A percentile compares a stretch with the other conserved stretches of the same genome.
These are phyloP conservation scores for Cisticola juncidis DNA, from an alignment of 2,113 vertebrate species.

Conservation along the genomic window DNA sequence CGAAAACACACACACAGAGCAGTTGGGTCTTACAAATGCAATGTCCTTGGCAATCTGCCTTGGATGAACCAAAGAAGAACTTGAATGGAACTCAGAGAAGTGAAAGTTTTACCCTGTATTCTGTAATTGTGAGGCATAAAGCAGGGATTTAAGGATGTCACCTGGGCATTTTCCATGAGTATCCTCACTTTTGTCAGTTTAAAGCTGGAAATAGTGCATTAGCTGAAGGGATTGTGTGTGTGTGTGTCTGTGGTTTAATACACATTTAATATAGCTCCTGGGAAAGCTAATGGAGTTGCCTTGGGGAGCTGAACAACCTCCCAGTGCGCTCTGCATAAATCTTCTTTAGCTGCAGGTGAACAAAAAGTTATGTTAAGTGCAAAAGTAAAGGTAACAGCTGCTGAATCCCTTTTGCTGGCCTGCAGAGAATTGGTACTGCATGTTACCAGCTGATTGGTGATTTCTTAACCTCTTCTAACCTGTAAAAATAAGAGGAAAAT, in stretches of 20 bases:
- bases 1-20: background rate
- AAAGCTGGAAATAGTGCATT: conserved; percentile 11
- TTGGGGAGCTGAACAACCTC: conserved; percentile 70
- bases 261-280: conserved; percentile 65
- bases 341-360: conserved; percentile 74
- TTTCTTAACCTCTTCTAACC: conserved; percentile 61
- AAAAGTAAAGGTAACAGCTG: conserved; percentile 74
- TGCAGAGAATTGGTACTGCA: conserved; percentile 54
- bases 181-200: background rate
- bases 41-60: background rate
- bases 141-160: background rate
- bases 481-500: conserved; percentile 53
- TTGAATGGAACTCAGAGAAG: conserved; percentile 21
- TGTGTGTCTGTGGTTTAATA: conserved; percentile 42
- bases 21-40: background rate
- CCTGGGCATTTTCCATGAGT: background rate
- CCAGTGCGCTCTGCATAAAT: conserved; percentile 64
- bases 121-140: background rate
- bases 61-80: conserved; percentile 11
- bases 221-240: background rate
- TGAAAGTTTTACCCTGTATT: background rate
- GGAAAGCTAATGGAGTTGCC: conserved; percentile 73
- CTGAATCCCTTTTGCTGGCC: conserved; percentile 70
- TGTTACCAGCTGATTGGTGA: conserved; percentile 61
- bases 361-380: conserved; percentile 75